These are phyloP conservation scores for Orbicella faveolata DNA, from an alignment of 64 coral and sea anemone genomes.

Conservation along the genomic window DNA sequence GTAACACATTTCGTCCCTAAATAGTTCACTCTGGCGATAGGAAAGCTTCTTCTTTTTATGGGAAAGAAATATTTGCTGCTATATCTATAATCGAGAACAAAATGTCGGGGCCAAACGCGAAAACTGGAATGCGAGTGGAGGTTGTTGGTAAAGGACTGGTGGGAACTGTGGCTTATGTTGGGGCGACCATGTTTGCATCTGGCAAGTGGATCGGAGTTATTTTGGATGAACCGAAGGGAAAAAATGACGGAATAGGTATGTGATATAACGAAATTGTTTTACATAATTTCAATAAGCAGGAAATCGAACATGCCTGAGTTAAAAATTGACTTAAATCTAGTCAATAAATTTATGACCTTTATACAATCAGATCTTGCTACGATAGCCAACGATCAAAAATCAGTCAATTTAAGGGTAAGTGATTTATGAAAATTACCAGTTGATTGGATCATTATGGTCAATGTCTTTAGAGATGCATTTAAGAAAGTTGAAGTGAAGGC, in stretches of 20 bases:
- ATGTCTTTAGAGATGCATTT: too few species aligned
- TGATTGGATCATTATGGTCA: too few species aligned
- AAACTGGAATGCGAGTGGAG: conserved; percentile 82
- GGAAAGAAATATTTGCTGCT: background rate
- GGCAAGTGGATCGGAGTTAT: conserved; percentile 99
- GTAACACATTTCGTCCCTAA: background rate
- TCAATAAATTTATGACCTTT: too few species aligned
- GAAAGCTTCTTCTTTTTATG: background rate
- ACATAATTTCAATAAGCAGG: too few species aligned
- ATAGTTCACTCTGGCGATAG: background rate
- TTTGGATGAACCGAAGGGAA: conserved; percentile 91
- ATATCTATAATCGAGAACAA: background rate
- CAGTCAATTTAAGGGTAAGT: too few species aligned
- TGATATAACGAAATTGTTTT: background rate
- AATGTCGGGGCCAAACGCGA: conserved; percentile 73
- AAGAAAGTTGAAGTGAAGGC: too few species aligned
- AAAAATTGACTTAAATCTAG: too few species aligned
- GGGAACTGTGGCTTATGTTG: conserved; percentile 96
- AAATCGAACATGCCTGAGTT: too few species aligned
- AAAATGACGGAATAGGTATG: conserved; percentile 96
- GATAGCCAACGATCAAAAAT: too few species aligned
- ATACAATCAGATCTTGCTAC: too few species aligned
- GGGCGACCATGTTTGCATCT: conserved; percentile 90
- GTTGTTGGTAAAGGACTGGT: conserved; percentile 78
- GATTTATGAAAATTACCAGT: too few species aligned